phyloP scores from a whole-genome alignment of 2,113 vertebrate genomes.

The Thryonomys swinderianus region DNA sequence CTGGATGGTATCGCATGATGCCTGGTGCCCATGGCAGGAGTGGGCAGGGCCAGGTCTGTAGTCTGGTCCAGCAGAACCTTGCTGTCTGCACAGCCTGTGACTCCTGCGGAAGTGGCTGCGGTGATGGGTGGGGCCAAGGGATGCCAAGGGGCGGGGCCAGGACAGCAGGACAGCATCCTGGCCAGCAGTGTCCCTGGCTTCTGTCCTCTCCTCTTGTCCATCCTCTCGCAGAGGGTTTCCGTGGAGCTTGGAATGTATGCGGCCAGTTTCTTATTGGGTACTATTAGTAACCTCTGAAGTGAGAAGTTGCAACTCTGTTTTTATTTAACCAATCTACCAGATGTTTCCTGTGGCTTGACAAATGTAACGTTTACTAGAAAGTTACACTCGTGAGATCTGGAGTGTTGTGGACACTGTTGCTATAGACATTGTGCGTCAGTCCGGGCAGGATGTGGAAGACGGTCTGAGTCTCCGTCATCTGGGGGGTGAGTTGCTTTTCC shows the following conservation, averaged over 20 bases:
- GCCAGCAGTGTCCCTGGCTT: neutral
- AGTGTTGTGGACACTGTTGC: conserved; percentile 90
- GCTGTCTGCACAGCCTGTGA: too few species aligned
- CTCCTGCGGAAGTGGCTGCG: neutral
- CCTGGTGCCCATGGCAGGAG: neutral
- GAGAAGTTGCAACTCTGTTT: conserved; percentile 77
- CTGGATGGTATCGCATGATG: neutral
- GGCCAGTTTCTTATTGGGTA: conserved; percentile 19
- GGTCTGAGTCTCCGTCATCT: conserved; percentile 19
- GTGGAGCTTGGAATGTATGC: neutral
- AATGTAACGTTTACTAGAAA: conserved; percentile 87
- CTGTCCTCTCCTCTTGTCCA: neutral
- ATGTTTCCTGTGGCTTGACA: conserved; percentile 90
- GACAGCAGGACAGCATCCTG: neutral
- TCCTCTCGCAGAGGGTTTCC: neutral
- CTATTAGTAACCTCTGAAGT: conserved; percentile 66
- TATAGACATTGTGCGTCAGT: conserved; percentile 83
- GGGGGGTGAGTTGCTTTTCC: conserved; percentile 50
- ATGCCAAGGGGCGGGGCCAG: neutral
- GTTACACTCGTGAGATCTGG: conserved; percentile 84
- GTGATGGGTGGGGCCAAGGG: neutral
- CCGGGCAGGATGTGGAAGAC: conserved; percentile 80
- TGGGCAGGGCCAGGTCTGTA: neutral
- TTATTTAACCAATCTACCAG: conserved; percentile 86
- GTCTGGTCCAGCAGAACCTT: neutral